These are phyloP conservation scores for Anisognathus igniventris DNA, from an alignment of 2,797 vertebrate genomes.

Conservation along the genomic window DNA sequence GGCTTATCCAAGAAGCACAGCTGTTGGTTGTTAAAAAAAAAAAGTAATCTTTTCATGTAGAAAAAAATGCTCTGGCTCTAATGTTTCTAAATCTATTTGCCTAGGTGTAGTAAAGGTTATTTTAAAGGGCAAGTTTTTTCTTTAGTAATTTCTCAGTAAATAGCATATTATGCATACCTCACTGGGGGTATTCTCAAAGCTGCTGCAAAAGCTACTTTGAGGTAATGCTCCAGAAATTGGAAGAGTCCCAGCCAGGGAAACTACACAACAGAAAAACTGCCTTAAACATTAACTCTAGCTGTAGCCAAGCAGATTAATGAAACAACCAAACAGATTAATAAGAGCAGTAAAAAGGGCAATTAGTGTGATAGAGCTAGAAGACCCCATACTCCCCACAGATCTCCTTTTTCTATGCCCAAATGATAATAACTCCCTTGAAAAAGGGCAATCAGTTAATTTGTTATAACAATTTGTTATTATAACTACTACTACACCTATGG, in stretches of 20 bases:
- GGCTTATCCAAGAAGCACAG: slow-evolving; percentile 49
- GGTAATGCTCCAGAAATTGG: background rate
- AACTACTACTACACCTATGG: background rate
- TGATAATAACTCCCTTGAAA: background rate
- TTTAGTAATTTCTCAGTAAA: slow-evolving; percentile 11
- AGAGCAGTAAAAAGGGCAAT: background rate
- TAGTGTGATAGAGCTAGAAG: background rate
- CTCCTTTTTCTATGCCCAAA: background rate
- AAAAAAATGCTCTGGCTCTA: slow-evolving; percentile 2
- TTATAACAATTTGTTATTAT: background rate
- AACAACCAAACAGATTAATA: background rate
- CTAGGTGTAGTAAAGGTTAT: background rate
- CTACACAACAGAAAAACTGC: background rate
- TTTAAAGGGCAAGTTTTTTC: slow-evolving; percentile 32
- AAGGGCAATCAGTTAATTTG: background rate
- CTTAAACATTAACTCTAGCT: background rate
- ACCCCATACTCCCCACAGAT: background rate
- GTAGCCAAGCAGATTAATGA: background rate
- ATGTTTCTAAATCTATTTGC: slow-evolving; percentile 31
- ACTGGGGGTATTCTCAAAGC: slow-evolving; percentile 2
- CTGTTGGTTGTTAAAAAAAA: background rate
- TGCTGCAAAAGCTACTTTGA: background rate
- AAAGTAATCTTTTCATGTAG: background rate
- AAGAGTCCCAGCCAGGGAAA: background rate
- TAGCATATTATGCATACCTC: background rate